A percentile compares a stretch with the other conserved stretches of the same genome.
Conservation (phyloP, 2,888 invertebrate species). For the Halocaridina rubra region DNA sequence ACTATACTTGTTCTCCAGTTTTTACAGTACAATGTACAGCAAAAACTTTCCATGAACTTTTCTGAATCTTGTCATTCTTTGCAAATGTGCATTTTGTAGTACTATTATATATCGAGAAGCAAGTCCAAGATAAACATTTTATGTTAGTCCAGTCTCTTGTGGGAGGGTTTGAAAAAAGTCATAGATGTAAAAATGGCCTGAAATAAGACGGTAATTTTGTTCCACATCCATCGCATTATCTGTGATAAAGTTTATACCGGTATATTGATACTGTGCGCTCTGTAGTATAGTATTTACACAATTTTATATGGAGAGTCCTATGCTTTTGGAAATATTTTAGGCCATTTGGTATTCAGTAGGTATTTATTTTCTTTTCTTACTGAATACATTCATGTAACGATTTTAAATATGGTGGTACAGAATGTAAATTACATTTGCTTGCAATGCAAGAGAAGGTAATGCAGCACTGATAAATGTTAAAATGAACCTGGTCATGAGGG, state of each 20-base stretch:
- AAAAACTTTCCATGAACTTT: not conserved
- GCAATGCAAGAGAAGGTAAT: not conserved
- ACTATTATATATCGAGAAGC: not conserved
- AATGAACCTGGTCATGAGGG: not conserved
- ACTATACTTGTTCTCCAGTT: no score
- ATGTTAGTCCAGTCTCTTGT: not conserved
- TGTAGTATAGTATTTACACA: conserved; percentile 23
- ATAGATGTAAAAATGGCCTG: not conserved
- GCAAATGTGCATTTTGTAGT: not conserved
- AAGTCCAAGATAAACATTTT: not conserved
- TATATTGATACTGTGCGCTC: not conserved
- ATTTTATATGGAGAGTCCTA: conserved; percentile 4
- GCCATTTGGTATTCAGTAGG: no score
- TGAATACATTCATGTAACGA: no score
- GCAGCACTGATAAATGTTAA: not conserved
- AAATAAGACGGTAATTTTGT: not conserved
- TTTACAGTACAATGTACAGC: no score
- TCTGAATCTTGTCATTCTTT: not conserved
- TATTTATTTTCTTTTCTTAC: no score
- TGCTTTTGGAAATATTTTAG: not conserved
- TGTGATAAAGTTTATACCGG: conserved; percentile 25
- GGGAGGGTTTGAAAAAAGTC: not conserved
- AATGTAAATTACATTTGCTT: not conserved
- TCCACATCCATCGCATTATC: conserved; percentile 31
- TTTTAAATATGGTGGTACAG: not conserved